phyloP scores from a whole-genome alignment of 2,888 invertebrate genomes.

The Latrodectus hesperus region DNA sequence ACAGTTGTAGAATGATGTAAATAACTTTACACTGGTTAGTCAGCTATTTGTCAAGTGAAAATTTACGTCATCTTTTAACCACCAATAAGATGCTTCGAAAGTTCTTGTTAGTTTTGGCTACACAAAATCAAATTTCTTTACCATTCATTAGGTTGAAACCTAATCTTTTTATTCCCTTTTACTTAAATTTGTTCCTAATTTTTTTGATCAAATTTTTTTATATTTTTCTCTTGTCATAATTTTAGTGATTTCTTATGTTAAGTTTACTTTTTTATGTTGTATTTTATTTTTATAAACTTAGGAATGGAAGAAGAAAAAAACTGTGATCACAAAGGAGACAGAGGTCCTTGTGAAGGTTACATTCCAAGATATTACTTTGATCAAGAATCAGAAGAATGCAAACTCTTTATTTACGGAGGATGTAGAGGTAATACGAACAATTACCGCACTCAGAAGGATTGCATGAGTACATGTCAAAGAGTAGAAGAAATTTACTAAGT shows the following conservation, averaged over 20 bases:
- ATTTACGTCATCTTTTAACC: too few species aligned
- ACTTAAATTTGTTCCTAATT: too few species aligned
- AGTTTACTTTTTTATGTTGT: not conserved
- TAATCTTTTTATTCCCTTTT: too few species aligned
- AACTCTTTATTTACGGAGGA: conserved; percentile 33
- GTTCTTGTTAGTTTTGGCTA: too few species aligned
- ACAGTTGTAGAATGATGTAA: too few species aligned
- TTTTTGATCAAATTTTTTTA: too few species aligned
- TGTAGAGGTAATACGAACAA: conserved; percentile 41
- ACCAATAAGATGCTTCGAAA: too few species aligned
- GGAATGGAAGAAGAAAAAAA: conserved; percentile 40
- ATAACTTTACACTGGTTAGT: too few species aligned
- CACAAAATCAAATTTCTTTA: too few species aligned
- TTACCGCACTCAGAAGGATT: conserved; percentile 8
- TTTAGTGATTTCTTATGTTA: not conserved
- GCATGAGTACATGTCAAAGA: conserved; percentile 2
- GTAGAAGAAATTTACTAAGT: not conserved
- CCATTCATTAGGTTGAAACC: too few species aligned
- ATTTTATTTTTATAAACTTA: not conserved
- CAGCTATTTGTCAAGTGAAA: too few species aligned
- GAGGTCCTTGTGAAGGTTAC: conserved; percentile 45
- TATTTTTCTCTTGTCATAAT: too few species aligned
- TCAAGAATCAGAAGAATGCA: conserved; percentile 2
- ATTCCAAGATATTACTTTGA: conserved; percentile 29
- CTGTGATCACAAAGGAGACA: conserved; percentile 12